Evolutionary conservation across 2,113 vertebrate species (phyloP), one percentile per base, ranked within the genome.

Genomic region (Pseudolaguvia tuberculata): DNA sequence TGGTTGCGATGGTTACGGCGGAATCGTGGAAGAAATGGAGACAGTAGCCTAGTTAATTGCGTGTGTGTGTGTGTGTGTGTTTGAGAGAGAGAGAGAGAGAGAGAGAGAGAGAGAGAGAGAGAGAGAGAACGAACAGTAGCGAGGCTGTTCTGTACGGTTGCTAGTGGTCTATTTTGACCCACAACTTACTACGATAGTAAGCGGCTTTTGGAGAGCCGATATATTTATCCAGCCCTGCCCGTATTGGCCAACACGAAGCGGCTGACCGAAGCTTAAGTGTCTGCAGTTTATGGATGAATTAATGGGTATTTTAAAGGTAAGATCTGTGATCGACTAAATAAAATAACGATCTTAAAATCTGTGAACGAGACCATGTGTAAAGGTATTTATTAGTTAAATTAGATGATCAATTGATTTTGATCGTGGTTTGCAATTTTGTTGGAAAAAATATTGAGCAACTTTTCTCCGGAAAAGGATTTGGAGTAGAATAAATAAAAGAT

Each of bases 151-250:
- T 0, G 0, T 17, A 2, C 7, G 53, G 21, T 14, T 27, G 3
- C 39, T 45, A 7, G 12, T 58, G 69, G 56, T 27, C 39, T 71
- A 51, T 58, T 71, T 58, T 29, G 23, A 58, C 70, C 4, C 69
- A 39, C 14, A 17, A 57, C 6, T 17, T 71, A 20, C 53, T 58
- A 20, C 21, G 11, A 23, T 35, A 25, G 53, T 57, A 20, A 71
- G 39, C 70, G 70, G 53, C 7, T 56, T 71, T 45, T 15, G 6
- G 23, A 48, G 8, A 56, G 52, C 21, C 27, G 67, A 15, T 52
- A 39, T 73, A 29, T 78, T 59, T 67, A 59, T 52, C n/a, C 5
- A 58, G 39, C 53, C 25, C 63, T 68, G 42, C 73, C 39, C 35
- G 39, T 67, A 3, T 42, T 47, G 72, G 23, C 17, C 27, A 47